A percentile compares a stretch with the other conserved stretches of the same genome.
Conservation (phyloP, 2,888 invertebrate species). For the Sphinx pinastri region DNA sequence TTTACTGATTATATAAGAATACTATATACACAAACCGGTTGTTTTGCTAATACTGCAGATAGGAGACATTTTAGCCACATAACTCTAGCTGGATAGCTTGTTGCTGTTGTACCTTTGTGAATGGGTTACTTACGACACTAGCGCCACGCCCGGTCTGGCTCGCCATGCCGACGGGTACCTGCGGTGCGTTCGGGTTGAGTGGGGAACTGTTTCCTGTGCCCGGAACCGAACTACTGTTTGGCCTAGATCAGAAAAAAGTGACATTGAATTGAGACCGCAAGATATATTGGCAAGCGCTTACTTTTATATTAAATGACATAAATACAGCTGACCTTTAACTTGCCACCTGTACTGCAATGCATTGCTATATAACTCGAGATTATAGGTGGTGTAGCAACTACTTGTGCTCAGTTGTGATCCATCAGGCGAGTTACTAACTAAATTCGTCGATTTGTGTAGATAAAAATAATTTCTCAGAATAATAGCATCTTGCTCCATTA, state of each 20-base stretch:
- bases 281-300: not conserved
- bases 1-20: too few species aligned
- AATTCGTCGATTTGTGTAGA: too few species aligned
- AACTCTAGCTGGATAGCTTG: slow-evolving; percentile 3
- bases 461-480: too few species aligned
- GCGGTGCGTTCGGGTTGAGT: slow-evolving; percentile 87
- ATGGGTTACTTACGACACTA: slow-evolving; percentile 88
- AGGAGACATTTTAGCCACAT: slow-evolving; percentile 13
- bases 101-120: not conserved
- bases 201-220: slow-evolving; percentile 79
- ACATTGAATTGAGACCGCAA: not conserved
- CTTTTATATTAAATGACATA: not conserved
- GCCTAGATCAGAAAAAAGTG: slow-evolving; percentile 46
- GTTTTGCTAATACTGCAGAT: not conserved
- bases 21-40: too few species aligned
- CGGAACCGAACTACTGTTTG: slow-evolving; percentile 69
- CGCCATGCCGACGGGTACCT: slow-evolving; percentile 87
- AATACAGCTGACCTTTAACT: not conserved
- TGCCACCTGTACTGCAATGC: too few species aligned
- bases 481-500: too few species aligned
- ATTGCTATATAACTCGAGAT: too few species aligned
- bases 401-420: too few species aligned
- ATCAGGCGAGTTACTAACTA: too few species aligned
- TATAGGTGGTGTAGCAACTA: too few species aligned
- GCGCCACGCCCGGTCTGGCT: slow-evolving; percentile 94